Conservation (phyloP, 2,888 invertebrate genomes). For the Xanthia togata region DNA sequence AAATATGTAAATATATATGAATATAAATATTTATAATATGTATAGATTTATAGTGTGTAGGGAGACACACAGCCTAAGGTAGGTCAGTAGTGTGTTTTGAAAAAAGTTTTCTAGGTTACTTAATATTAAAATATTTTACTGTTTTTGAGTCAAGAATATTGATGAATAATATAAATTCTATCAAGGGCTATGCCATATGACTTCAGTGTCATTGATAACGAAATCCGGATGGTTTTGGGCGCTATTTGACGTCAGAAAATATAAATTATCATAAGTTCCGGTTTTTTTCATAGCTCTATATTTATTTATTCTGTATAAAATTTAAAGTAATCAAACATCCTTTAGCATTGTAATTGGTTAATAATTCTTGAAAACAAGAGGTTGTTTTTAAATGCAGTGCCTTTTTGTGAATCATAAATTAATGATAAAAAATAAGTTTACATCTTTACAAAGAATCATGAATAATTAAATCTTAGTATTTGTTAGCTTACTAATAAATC, state of each 20-base stretch:
- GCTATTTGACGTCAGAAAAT: constrained; percentile 1
- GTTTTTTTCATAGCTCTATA: not conserved
- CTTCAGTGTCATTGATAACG: constrained; percentile 7
- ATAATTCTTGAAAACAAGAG: not conserved
- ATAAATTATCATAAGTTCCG: constrained; percentile 4
- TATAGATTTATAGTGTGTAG: not conserved
- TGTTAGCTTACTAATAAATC: not conserved
- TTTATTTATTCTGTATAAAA: constrained; percentile 17
- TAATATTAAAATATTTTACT: not conserved
- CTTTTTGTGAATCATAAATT: constrained; percentile 1
- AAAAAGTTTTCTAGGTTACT: not conserved
- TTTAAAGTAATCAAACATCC: not conserved
- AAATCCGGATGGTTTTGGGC: not conserved
- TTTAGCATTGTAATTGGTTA: not conserved
- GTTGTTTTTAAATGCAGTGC: not conserved
- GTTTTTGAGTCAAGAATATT: not conserved
- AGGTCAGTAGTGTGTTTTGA: not conserved
- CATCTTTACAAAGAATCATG: not conserved
- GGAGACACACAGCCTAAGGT: too few relatives aligned
- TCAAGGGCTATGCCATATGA: constrained; percentile 1
- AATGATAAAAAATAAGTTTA: constrained; percentile 1
- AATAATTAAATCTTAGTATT: not conserved
- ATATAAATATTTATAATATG: too few relatives aligned
- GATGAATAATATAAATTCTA: not conserved
- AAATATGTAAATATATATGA: too few relatives aligned